phyloP scores from a whole-genome alignment of 2,113 vertebrate genomes.

The Pseudorhombus dupliciocellatus region DNA sequence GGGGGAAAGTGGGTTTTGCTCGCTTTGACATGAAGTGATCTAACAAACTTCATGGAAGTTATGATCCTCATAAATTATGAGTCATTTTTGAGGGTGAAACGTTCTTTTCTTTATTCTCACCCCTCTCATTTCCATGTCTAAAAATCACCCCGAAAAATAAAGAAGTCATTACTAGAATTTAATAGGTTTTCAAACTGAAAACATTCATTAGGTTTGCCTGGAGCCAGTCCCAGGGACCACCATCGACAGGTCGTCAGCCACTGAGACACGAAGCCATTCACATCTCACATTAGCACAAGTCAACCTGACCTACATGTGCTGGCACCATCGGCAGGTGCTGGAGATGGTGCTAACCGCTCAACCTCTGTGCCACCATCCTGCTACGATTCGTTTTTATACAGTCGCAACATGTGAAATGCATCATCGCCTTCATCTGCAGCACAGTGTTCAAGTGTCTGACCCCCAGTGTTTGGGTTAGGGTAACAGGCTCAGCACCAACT shows the following conservation, averaged over 20 bases:
- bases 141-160: not conserved
- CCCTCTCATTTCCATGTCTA: not conserved
- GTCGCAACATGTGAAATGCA: not conserved
- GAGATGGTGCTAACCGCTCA: not conserved
- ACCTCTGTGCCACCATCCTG: not conserved
- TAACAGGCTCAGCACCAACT: not conserved
- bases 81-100: constrained; percentile 4
- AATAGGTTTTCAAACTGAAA: not conserved
- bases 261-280: not conserved
- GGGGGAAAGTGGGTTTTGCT: constrained; percentile 5
- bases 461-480: not conserved
- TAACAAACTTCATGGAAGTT: constrained; percentile 12
- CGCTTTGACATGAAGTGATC: constrained; percentile 6
- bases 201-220: not conserved
- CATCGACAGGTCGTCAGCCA: not conserved
- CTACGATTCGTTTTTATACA: not conserved
- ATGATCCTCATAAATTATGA: not conserved
- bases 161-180: not conserved
- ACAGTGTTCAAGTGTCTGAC: too few species aligned
- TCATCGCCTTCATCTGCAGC: not conserved
- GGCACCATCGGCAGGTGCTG: not conserved
- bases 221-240: not conserved
- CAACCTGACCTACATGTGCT: not conserved
- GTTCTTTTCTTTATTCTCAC: not conserved
- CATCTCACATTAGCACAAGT: not conserved